These are phyloP conservation scores for Onchidella celtica DNA, from an alignment of 2,888 invertebrate genomes.

Conservation along the genomic window DNA sequence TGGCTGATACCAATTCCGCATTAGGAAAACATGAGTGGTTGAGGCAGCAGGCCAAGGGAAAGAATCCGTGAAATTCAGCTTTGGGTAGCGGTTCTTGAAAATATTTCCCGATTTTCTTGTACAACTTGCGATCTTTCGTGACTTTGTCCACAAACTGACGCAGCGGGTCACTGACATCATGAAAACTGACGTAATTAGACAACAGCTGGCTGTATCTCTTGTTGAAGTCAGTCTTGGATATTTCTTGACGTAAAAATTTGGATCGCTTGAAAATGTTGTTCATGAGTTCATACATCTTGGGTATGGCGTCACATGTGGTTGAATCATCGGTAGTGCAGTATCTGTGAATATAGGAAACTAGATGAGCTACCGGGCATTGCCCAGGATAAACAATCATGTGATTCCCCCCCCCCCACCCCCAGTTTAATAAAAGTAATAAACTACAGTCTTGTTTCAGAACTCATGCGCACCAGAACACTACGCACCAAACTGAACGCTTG, in stretches of 20 bases:
- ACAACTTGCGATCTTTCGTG: background rate
- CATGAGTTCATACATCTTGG: constrained; percentile 37
- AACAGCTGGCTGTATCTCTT: background rate
- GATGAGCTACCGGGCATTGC: too few species aligned
- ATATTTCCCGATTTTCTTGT: constrained; percentile 29
- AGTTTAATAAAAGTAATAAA: too few species aligned
- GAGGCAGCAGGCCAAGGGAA: constrained; percentile 36
- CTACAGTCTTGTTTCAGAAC: too few species aligned
- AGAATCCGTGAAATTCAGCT: constrained; percentile 42
- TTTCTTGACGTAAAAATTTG: constrained; percentile 16
- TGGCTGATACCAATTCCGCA: constrained; percentile 1
- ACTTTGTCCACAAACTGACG: constrained; percentile 6
- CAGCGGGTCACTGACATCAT: constrained; percentile 9
- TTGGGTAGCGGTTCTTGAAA: background rate
- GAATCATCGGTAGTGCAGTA: constrained; percentile 1
- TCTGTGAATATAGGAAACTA: too few species aligned
- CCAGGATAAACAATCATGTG: too few species aligned
- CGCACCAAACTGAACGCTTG: too few species aligned
- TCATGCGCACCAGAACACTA: too few species aligned
- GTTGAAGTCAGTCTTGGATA: constrained; percentile 29
- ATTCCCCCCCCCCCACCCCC: too few species aligned
- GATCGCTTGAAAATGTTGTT: constrained; percentile 38
- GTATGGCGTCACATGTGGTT: background rate
- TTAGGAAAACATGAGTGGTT: constrained; percentile 40
- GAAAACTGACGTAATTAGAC: constrained; percentile 30